Conservation (phyloP, 2,797 vertebrate species). For the Australoheros facetus region DNA sequence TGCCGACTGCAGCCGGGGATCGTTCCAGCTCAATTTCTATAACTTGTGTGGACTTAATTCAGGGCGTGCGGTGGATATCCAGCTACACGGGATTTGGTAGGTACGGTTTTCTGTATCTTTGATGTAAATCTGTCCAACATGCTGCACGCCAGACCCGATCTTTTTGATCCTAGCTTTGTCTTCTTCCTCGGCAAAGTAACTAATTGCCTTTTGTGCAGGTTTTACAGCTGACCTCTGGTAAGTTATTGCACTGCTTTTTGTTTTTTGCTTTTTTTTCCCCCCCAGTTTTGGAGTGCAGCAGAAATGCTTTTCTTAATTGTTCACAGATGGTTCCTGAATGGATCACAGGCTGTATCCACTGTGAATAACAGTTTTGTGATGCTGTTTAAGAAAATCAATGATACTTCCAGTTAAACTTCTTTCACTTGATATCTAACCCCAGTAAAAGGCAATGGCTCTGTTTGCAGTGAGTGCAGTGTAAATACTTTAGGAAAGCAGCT, state of each 20-base stretch:
- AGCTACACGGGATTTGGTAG: constrained; percentile 45
- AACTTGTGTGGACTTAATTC: constrained; percentile 22
- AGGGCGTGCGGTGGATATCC: constrained; percentile 7
- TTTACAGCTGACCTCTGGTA: constrained; percentile 9
- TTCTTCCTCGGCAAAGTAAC: not conserved
- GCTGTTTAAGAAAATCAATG: not conserved
- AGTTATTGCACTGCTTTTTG: not conserved
- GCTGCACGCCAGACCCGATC: constrained; percentile 8
- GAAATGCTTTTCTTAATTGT: not conserved
- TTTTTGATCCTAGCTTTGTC: constrained; percentile 2
- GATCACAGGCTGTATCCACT: not conserved
- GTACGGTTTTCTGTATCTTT: constrained; percentile 25
- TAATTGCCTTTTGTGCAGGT: not conserved
- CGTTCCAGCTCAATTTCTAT: constrained; percentile 36
- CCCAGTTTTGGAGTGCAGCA: not conserved
- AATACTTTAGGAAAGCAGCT: not conserved
- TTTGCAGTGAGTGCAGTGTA: not conserved
- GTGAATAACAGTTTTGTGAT: not conserved
- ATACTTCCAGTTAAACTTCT: not conserved
- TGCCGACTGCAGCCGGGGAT: constrained; percentile 36
- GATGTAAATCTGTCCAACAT: constrained; percentile 9
- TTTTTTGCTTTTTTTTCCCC: not conserved
- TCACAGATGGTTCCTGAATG: not conserved
- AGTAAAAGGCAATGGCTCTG: not conserved
- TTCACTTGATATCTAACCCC: not conserved